Evolutionary conservation across 2,797 vertebrate genomes (phyloP), one percentile per base, ranked within the genome.

Genomic region (Neosilurus hyrtlii): DNA sequence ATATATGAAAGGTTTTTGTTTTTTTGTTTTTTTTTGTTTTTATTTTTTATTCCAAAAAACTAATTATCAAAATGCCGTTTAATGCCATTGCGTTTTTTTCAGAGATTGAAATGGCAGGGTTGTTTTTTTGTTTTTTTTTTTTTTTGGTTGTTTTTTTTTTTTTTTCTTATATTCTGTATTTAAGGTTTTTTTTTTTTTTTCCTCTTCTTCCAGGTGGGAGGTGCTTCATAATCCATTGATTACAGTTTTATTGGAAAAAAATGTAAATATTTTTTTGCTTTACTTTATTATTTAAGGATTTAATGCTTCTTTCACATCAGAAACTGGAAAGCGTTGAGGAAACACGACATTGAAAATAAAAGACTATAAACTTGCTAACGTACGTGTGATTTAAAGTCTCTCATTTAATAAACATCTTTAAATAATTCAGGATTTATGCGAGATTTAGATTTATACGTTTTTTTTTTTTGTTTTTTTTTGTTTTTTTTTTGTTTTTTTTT

Each of bases 211-310:
- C 93, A 90, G 92, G 95, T 94, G 93, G 92, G 94, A 96, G 95
- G 92, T 93, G 94, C 93, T 95, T 96, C 95, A 95, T 95, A 93
- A 95, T 96, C 93, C 94, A 91, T 90, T 94, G 94, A 96, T 95
- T 95, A 95, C 94, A 94, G 94, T 94, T 96, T 95, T 96, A 94
- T 92, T 96, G 93, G 95, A 92, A 93, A 93, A 92, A 93, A 95
- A 93, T 97, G 95, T 97, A 96, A 96, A 97, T 97, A 96, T 90
- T 94, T 94, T 87, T 90, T 94, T 95, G 93, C 92, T 91, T 95
- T 95, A 24, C 96, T 94, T 96, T 96, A 93, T 95, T 94, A 97
- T 96, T 97, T 96, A 95, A 96, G 94, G 92, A 94, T 95, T 95
- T 92, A 92, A 94, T 94, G 94, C 95, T 96, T 96, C 95, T 96